These are phyloP conservation scores for Ecdyonurus torrentis DNA, from an alignment of 2,888 invertebrate species.

Conservation along the genomic window DNA sequence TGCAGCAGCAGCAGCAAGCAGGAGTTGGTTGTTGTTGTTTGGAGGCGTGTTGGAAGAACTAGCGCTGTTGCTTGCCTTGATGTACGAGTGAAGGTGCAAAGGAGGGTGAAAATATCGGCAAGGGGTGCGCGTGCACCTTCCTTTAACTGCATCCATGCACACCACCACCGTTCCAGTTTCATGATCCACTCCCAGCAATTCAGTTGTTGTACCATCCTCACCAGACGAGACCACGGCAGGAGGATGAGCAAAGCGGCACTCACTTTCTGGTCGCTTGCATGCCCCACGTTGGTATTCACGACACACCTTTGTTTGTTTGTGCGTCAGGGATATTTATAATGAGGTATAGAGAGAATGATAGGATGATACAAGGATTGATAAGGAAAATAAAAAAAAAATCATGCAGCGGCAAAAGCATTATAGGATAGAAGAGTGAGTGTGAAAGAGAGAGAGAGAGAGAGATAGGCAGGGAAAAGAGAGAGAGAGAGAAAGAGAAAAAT, in stretches of 20 bases:
- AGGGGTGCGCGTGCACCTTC: constrained; percentile 97
- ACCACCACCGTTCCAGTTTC: constrained; percentile 54
- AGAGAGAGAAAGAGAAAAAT: background rate
- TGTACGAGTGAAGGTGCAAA: constrained; percentile 98
- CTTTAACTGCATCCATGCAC: constrained; percentile 99
- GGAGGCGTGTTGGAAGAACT: background rate
- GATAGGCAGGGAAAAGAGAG: background rate
- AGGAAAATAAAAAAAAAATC: background rate
- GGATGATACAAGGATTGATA: background rate
- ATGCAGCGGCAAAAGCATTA: background rate
- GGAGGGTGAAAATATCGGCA: constrained; percentile 99
- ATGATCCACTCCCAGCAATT: background rate
- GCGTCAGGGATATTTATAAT: background rate
- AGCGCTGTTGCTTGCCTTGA: constrained; percentile 45
- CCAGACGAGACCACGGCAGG: constrained; percentile 86
- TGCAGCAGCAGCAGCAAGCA: background rate
- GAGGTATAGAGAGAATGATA: background rate
- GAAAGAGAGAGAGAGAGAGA: background rate
- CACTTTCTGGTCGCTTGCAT: constrained; percentile 93
- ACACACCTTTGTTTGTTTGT: constrained; percentile 34
- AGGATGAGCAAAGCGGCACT: constrained; percentile 99
- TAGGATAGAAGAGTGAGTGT: background rate
- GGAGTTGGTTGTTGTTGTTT: background rate
- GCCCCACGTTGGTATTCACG: constrained; percentile 98
- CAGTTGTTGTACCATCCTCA: constrained; percentile 70